Conservation (phyloP, 2,888 invertebrate species). For the Villa cingulata region DNA sequence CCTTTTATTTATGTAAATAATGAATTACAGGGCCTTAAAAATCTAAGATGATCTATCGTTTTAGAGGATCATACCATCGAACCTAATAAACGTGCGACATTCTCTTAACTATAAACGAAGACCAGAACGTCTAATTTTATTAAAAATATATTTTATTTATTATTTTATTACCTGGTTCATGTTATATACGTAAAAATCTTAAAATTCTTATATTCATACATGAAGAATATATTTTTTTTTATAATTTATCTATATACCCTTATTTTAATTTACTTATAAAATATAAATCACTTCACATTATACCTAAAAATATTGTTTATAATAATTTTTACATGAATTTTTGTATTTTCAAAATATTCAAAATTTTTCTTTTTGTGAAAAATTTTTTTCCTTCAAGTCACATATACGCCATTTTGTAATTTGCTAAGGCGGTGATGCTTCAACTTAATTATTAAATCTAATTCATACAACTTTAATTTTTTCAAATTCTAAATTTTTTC, state of each 20-base stretch:
- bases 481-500: not conserved
- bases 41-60: not conserved
- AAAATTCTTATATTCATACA: constrained; percentile 2
- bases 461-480: no score
- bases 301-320: not conserved
- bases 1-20: not conserved
- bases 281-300: not conserved
- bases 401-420: not conserved
- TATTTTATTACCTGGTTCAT: constrained; percentile 34
- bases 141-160: constrained; percentile 21
- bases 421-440: not conserved
- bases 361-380: not conserved
- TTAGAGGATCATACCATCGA: constrained; percentile 10
- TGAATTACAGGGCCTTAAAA: not conserved
- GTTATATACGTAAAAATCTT: constrained; percentile 18
- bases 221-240: not conserved
- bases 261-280: no score
- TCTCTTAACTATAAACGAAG: not conserved
- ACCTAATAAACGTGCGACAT: not conserved
- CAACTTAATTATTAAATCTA: not conserved
- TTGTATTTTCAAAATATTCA: not conserved
- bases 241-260: no score
- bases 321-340: not conserved
- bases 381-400: not conserved
- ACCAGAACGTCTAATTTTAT: not conserved